phyloP scores from a whole-genome alignment of 2,113 vertebrate genomes.

The Anthoscopus minutus region DNA sequence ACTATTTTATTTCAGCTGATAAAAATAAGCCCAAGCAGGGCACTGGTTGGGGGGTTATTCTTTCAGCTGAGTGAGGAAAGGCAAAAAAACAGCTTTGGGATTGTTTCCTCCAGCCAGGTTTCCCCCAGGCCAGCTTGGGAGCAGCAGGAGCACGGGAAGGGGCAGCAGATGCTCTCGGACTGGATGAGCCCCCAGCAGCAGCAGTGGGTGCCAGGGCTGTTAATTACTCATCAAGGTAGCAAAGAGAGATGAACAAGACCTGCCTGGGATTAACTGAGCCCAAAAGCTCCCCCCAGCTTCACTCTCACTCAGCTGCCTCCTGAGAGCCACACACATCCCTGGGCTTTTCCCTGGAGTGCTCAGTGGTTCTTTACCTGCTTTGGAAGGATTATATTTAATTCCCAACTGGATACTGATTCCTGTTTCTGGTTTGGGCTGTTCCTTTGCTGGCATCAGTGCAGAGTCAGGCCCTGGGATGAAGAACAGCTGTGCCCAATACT shows the following conservation, averaged over 20 bases:
- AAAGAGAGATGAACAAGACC: not conserved
- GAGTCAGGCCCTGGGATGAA: not conserved
- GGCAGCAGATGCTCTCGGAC: not conserved
- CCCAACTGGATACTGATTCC: too few species aligned
- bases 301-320: not conserved
- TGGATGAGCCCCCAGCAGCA: not conserved
- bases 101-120: not conserved
- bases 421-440: not conserved
- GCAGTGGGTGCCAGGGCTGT: not conserved
- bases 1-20: not conserved
- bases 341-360: not conserved
- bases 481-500: rapidly evolving
- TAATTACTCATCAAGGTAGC: not conserved
- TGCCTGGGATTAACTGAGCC: not conserved
- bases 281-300: rapidly evolving
- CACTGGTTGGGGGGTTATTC: not conserved
- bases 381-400: not conserved
- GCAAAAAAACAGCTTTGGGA: not conserved
- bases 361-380: not conserved
- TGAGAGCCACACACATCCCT: rapidly evolving
- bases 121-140: not conserved
- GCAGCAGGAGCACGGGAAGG: not conserved
- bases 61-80: not conserved
- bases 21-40: not conserved
- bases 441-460: not conserved